phyloP scores from a whole-genome alignment of 1,140 invertebrate species.

The Drosophila parabipectinata region DNA sequence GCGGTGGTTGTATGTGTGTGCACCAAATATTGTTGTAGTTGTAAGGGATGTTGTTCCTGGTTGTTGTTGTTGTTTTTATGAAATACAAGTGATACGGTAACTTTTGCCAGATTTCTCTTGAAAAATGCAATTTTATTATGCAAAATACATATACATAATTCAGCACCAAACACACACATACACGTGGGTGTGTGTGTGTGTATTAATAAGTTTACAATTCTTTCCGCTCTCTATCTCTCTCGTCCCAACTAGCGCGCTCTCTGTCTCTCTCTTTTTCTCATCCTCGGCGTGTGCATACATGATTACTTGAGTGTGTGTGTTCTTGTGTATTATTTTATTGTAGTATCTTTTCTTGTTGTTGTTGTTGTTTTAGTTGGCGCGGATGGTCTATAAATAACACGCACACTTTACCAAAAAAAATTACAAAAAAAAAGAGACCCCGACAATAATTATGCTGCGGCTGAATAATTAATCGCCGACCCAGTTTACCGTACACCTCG shows the following conservation, averaged over 20 bases:
- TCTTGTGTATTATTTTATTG: constrained; percentile 38
- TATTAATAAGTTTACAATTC: constrained; percentile 43
- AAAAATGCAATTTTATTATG: constrained; percentile 1
- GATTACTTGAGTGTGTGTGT: neutral
- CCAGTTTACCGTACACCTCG: constrained; percentile 22
- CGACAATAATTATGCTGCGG: constrained; percentile 46
- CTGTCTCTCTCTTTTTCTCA: neutral
- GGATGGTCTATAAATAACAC: constrained; percentile 48
- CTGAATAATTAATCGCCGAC: constrained; percentile 50
- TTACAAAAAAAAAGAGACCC: neutral
- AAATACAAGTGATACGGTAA: constrained; percentile 28
- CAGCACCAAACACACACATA: constrained; percentile 22
- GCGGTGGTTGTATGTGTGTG: constrained; percentile 29
- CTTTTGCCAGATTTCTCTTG: neutral
- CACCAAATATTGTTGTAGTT: constrained; percentile 16
- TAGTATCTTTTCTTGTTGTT: constrained; percentile 30
- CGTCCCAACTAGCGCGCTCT: constrained; percentile 5
- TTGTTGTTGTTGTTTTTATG: constrained; percentile 8
- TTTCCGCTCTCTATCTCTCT: constrained; percentile 5
- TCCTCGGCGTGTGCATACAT: constrained; percentile 21
- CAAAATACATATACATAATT: constrained; percentile 12
- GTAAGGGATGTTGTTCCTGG: constrained; percentile 44
- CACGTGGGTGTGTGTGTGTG: constrained; percentile 8
- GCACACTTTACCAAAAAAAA: constrained; percentile 11
- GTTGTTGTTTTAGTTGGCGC: constrained; percentile 6